Percentiles rank a stretch among this genome's conserved stretches.
These are phyloP conservation scores for Meles meles DNA, from an alignment of 2,113 vertebrate genomes.

Conservation along the genomic window DNA sequence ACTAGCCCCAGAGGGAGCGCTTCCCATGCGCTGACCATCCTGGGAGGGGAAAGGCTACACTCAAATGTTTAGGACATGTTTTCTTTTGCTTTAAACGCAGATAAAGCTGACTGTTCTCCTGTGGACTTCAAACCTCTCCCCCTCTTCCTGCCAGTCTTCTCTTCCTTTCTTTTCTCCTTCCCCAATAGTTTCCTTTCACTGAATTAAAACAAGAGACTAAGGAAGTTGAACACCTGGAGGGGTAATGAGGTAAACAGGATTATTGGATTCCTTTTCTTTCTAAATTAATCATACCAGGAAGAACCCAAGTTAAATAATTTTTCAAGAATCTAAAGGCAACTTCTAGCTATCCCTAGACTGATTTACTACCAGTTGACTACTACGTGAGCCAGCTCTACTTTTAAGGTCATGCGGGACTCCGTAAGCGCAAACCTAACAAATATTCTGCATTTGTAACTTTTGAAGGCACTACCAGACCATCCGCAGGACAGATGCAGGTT, in stretches of 20 bases:
- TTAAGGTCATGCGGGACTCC: not conserved
- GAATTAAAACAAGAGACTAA: not conserved
- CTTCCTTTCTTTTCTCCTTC: not conserved
- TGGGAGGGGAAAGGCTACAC: not conserved
- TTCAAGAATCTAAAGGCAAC: not conserved
- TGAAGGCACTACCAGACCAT: not conserved
- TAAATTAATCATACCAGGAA: not conserved
- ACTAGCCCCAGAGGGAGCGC: not conserved
- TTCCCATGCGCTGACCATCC: fast-evolving
- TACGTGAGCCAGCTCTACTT: not conserved
- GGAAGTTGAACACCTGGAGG: not conserved
- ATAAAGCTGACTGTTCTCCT: not conserved
- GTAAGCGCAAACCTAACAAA: not conserved
- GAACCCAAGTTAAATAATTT: not conserved
- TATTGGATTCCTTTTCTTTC: not conserved
- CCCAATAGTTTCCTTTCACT: not conserved
- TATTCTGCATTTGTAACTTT: not conserved
- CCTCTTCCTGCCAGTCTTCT: not conserved
- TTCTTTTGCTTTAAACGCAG: not conserved
- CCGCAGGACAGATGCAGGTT: not conserved
- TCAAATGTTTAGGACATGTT: not conserved
- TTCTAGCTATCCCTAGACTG: not conserved
- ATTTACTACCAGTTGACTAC: not conserved
- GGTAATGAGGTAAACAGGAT: not conserved
- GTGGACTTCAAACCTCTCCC: not conserved